Evolutionary conservation across 2,797 vertebrate genomes (phyloP).

Genomic region (Odontamblyopus rebecca): DNA sequence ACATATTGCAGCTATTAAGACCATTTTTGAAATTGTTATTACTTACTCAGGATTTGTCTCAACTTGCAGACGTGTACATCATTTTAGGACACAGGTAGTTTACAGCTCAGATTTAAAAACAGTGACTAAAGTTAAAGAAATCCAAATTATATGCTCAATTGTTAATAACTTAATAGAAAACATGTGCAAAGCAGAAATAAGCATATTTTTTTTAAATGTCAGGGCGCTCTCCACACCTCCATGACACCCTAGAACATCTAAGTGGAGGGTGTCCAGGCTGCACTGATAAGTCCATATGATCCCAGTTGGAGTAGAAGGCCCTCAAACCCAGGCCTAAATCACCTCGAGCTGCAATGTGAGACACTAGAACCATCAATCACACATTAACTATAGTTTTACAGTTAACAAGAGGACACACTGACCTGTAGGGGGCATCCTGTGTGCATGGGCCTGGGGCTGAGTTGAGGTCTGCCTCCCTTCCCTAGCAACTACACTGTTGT

Average conservation of each 20-base stretch:
- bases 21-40: slow-evolving; percentile 33
- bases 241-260: slow-evolving; percentile 34
- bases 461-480: slow-evolving; percentile 24
- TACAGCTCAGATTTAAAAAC: not conserved
- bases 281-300: slow-evolving; percentile 62
- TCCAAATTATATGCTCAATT: slow-evolving; percentile 23
- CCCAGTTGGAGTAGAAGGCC: slow-evolving; percentile 40
- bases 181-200: slow-evolving; percentile 53
- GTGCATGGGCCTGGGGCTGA: slow-evolving; percentile 38
- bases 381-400: not conserved
- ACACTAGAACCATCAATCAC: not conserved
- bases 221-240: slow-evolving; percentile 50
- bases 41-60: not conserved
- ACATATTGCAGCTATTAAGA: not conserved
- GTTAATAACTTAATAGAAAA: slow-evolving; percentile 53
- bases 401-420: slow-evolving; percentile 27
- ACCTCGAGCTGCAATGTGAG: slow-evolving; percentile 59
- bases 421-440: slow-evolving; percentile 69
- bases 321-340: slow-evolving; percentile 65
- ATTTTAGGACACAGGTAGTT: slow-evolving; percentile 17
- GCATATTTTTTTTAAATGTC: slow-evolving; percentile 37
- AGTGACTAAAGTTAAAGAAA: slow-evolving; percentile 1
- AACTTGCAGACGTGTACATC: slow-evolving; percentile 5
- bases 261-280: slow-evolving; percentile 53
- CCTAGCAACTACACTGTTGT: slow-evolving; percentile 91